Conservation (phyloP, 1,140 invertebrate species). For the Zaprionus ornatus region DNA sequence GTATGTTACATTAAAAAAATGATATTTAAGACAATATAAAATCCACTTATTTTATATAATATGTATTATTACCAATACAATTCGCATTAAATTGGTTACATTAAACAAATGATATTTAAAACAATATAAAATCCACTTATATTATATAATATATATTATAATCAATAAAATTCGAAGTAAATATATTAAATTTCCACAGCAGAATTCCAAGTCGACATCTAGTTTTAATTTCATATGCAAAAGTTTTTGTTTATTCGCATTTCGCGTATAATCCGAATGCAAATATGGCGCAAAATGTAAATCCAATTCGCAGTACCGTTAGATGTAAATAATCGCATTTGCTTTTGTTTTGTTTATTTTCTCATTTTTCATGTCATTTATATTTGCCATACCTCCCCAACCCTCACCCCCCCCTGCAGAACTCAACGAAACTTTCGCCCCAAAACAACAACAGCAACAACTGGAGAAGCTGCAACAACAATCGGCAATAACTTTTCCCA, state of each 20-base stretch:
- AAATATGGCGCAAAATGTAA: slow-evolving; percentile 11
- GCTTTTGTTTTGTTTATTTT: slow-evolving; percentile 1
- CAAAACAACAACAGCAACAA: not conserved
- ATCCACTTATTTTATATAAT: too few relatives aligned
- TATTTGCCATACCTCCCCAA: not conserved
- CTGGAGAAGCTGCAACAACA: slow-evolving; percentile 9
- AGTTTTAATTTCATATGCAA: slow-evolving; percentile 3
- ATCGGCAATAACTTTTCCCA: slow-evolving; percentile 31
- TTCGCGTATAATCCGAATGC: slow-evolving; percentile 10
- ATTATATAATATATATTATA: not conserved
- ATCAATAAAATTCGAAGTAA: not conserved
- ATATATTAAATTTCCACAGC: not conserved
- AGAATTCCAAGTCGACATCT: not conserved
- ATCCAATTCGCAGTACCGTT: slow-evolving; percentile 4
- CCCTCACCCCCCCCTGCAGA: not conserved
- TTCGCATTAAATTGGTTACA: too few relatives aligned
- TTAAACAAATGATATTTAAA: not conserved
- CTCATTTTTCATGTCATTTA: slow-evolving; percentile 2
- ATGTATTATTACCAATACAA: too few relatives aligned
- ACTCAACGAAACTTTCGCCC: slow-evolving; percentile 29
- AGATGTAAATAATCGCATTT: slow-evolving; percentile 18
- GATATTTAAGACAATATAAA: too few relatives aligned
- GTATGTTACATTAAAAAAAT: too few relatives aligned
- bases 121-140: not conserved
- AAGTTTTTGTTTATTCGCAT: slow-evolving; percentile 9